A percentile compares a stretch with the other conserved stretches of the same genome.
phyloP scores from a whole-genome alignment of 2,797 vertebrate genomes.

The Sparidentex hasta region DNA sequence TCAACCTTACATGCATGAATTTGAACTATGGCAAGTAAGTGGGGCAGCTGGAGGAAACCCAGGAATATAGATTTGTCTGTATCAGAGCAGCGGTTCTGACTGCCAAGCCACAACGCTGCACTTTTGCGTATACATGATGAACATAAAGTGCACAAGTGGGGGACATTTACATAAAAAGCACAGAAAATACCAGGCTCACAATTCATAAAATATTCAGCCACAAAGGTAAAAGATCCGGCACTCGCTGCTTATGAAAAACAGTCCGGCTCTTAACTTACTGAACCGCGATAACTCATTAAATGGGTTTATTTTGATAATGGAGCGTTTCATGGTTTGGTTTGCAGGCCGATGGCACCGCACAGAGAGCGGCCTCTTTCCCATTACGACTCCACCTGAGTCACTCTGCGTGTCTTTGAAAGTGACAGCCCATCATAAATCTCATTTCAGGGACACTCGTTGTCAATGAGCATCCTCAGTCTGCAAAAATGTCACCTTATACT shows the following conservation, averaged over 20 bases:
- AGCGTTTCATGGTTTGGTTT: slow-evolving; percentile 34
- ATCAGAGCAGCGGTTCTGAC: slow-evolving; percentile 15
- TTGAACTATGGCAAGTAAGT: slow-evolving; percentile 31
- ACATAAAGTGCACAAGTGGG: neutral
- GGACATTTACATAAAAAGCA: neutral
- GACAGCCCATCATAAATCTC: slow-evolving; percentile 77
- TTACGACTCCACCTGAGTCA: slow-evolving; percentile 43
- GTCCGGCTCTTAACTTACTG: slow-evolving; percentile 22
- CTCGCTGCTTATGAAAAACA: slow-evolving; percentile 20
- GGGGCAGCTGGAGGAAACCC: slow-evolving; percentile 30
- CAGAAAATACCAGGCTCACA: neutral
- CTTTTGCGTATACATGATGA: neutral
- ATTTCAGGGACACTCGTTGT: slow-evolving; percentile 71
- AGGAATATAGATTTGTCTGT: slow-evolving; percentile 11
- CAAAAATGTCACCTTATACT: slow-evolving; percentile 68
- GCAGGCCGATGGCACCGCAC: slow-evolving; percentile 23
- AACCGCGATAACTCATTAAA: slow-evolving; percentile 26
- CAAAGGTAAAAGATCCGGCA: slow-evolving; percentile 4
- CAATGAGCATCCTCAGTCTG: slow-evolving; percentile 69
- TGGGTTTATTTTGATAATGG: slow-evolving; percentile 22
- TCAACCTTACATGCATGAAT: slow-evolving; percentile 24
- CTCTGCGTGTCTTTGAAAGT: slow-evolving; percentile 62
- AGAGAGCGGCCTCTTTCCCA: slow-evolving; percentile 14
- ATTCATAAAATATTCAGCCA: slow-evolving; percentile 4
- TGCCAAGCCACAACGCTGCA: slow-evolving; percentile 9